These are phyloP conservation scores for Smutsia gigantea DNA, from an alignment of 2,797 vertebrate species.

Conservation along the genomic window DNA sequence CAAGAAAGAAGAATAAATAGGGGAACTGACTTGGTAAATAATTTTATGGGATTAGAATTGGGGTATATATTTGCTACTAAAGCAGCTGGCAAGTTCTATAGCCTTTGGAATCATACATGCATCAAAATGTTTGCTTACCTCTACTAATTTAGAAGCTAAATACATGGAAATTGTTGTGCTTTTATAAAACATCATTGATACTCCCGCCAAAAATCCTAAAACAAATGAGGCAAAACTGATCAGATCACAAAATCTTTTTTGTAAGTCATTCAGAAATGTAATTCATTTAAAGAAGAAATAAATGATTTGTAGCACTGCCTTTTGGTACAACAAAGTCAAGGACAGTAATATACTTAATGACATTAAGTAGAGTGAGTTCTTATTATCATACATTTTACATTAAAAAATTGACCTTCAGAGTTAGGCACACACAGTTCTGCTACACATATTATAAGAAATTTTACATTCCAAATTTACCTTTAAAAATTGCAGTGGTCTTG, in stretches of 20 bases:
- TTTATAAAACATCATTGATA: constrained; percentile 99
- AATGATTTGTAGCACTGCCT: neutral
- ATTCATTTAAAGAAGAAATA: constrained; percentile 18
- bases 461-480: constrained; percentile 31
- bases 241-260: constrained; percentile 29
- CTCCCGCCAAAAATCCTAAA: constrained; percentile 96
- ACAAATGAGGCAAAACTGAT: constrained; percentile 61
- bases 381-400: neutral
- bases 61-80: neutral
- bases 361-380: neutral
- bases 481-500: neutral
- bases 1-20: neutral
- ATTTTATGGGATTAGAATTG: neutral
- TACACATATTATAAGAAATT: neutral
- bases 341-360: neutral
- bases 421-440: constrained; percentile 20
- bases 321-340: neutral
- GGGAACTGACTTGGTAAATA: neutral
- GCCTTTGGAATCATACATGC: neutral
- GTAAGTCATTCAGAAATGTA: constrained; percentile 1
- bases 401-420: neutral
- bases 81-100: constrained; percentile 2
- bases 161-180: constrained; percentile 99
- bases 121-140: constrained; percentile 89
- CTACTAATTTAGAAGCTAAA: constrained; percentile 97